phyloP scores from a whole-genome alignment of 2,113 vertebrate genomes.

The Anhinga anhinga region DNA sequence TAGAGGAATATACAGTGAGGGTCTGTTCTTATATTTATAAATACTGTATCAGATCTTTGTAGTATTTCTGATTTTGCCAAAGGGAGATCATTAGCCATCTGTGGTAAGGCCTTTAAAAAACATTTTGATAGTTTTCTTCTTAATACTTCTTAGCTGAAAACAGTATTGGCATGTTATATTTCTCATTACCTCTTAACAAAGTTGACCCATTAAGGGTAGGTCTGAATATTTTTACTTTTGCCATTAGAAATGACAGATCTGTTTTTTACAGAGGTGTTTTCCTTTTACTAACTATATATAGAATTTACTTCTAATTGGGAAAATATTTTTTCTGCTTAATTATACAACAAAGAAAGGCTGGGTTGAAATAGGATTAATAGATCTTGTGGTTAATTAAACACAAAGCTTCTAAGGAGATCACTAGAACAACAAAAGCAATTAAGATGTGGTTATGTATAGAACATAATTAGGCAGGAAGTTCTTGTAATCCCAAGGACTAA shows the following conservation, averaged over 20 bases:
- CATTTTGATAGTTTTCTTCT: neutral
- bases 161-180: neutral
- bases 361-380: conserved; percentile 62
- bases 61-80: neutral
- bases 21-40: neutral
- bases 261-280: neutral
- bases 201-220: neutral
- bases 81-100: neutral
- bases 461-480: conserved; percentile 53
- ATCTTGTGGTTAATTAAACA: conserved; percentile 65
- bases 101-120: neutral
- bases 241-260: neutral
- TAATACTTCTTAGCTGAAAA: neutral
- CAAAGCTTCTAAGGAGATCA: conserved; percentile 57
- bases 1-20: neutral
- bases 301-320: conserved; percentile 14
- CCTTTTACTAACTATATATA: neutral
- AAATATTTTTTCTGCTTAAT: conserved; percentile 67
- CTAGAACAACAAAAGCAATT: conserved; percentile 64
- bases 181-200: neutral
- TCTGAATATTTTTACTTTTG: neutral
- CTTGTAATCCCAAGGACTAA: conserved; percentile 41
- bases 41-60: neutral
- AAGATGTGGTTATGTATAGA: conserved; percentile 45
- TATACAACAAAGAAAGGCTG: conserved; percentile 54